Evolutionary conservation across 1,140 invertebrate species (phyloP).

Genomic region (Hyles vespertilio): DNA sequence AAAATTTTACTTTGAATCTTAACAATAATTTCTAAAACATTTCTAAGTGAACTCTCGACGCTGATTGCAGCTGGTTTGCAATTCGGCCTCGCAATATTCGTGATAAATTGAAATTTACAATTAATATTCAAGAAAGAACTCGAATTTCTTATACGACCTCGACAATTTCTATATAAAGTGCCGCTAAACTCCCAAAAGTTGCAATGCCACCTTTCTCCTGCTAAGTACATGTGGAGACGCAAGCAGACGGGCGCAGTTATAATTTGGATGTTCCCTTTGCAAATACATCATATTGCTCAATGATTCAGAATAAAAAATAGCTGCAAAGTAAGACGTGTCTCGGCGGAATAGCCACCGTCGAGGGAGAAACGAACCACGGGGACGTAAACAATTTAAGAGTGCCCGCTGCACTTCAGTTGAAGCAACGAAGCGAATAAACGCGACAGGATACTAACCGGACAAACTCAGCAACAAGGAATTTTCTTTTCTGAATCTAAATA

Average conservation of each 20-base stretch:
- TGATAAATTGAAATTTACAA: too few species aligned
- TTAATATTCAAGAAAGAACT: too few species aligned
- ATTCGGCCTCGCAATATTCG: too few species aligned
- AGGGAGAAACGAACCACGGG: slow-evolving; percentile 31
- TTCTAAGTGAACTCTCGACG: too few species aligned
- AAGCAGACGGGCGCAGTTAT: not conserved
- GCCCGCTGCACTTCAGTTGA: slow-evolving; percentile 41
- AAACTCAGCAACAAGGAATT: too few species aligned
- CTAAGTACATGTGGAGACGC: not conserved
- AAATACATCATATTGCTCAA: slow-evolving; percentile 12
- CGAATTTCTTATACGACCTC: too few species aligned
- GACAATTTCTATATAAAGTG: too few species aligned
- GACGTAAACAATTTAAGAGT: slow-evolving; percentile 54
- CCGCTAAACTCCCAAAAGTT: not conserved
- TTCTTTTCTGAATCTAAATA: too few species aligned
- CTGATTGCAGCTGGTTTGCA: too few species aligned
- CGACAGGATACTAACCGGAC: slow-evolving; percentile 31
- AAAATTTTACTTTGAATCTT: too few species aligned
- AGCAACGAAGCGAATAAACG: slow-evolving; percentile 48
- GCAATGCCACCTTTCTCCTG: not conserved
- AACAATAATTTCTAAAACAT: too few species aligned
- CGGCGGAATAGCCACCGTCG: slow-evolving; percentile 23
- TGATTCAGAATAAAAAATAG: slow-evolving; percentile 27
- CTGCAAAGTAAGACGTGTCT: slow-evolving; percentile 27
- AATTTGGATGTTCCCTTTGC: not conserved